Evolutionary conservation across 2,888 invertebrate species (phyloP), one percentile per base, ranked within the genome.

Genomic region (Malacosoma neustria): DNA sequence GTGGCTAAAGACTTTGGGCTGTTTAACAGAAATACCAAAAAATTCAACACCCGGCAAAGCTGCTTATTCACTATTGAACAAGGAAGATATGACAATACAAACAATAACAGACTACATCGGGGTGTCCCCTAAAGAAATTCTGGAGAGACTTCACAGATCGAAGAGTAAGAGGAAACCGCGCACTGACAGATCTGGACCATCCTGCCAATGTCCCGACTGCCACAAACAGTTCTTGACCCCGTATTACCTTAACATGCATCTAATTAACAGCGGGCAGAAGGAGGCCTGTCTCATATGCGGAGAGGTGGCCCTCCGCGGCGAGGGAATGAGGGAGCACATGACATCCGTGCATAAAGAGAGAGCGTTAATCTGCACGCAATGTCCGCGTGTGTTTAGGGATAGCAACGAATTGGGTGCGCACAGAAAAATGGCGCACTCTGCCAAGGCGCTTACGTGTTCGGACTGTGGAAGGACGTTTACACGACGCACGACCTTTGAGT

Each of bases 221-320:
- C 68, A 66, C 0, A 82, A 81, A 40, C 39, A 45, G 0, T 85
- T 80, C 40, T 30, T 54, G 0, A 76, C 69, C 30, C 80, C 84
- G 0, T 69, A 71, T 29, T 71, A 67, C 33, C 38, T 85, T 4
- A 70, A 67, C 34, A 39, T 63, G 36, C 84, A 85, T 46, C 50
- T 82, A 11, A 64, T 63, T 29, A 84, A 84, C 45, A 80, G 77
- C 41, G 80, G 77, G 0, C 69, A 72, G 30, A 80, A 75, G 30
- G 80, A 81, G 29, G 76, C 72, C 0, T 85, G 84, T 22, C 42
- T 57, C 6, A 42, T 57, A 0, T 84, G 84, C 32, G 82, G 81
- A 0, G 41, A 40, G 0, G 61, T 82, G 0, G 31, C 64, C 0
- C 37, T 51, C 0, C 54, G 75, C 33, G 81, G 84, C 0, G 42